Percentiles rank a stretch among this genome's conserved stretches.
phyloP scores from a whole-genome alignment of 2,797 vertebrate genomes.

The Sebastes flavidus region DNA sequence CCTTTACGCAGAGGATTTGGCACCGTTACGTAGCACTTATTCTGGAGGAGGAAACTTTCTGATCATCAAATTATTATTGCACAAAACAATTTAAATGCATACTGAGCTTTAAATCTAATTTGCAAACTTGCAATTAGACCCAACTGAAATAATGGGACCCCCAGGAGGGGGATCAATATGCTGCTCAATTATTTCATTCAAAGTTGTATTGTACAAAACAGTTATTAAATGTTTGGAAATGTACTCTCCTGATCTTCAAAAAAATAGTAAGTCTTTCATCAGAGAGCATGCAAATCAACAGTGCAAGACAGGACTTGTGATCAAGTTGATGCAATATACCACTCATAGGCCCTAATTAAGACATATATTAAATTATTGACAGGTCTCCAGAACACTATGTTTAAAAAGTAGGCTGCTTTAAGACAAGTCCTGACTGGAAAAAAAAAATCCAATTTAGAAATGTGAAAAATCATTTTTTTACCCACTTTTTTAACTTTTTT shows the following conservation, averaged over 20 bases:
- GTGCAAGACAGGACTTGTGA: conserved; percentile 10
- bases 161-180: not conserved
- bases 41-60: not conserved
- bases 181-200: not conserved
- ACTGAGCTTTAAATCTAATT: not conserved
- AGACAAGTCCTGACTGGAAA: not conserved
- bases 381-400: not conserved
- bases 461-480: not conserved
- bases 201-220: not conserved
- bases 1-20: not conserved
- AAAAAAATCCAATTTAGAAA: not conserved
- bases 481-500: not conserved
- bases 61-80: not conserved
- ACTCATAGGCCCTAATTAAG: not conserved
- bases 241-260: not conserved
- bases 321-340: not conserved
- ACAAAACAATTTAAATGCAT: not conserved
- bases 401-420: not conserved
- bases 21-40: not conserved
- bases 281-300: not conserved
- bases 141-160: not conserved
- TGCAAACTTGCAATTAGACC: not conserved
- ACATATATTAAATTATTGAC: too few relatives aligned
- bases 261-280: not conserved
- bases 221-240: not conserved